Percentiles rank a stretch among this genome's conserved stretches.
Evolutionary conservation across 2,797 vertebrate species (phyloP).

Genomic region (Hypotaenidia okinawae): DNA sequence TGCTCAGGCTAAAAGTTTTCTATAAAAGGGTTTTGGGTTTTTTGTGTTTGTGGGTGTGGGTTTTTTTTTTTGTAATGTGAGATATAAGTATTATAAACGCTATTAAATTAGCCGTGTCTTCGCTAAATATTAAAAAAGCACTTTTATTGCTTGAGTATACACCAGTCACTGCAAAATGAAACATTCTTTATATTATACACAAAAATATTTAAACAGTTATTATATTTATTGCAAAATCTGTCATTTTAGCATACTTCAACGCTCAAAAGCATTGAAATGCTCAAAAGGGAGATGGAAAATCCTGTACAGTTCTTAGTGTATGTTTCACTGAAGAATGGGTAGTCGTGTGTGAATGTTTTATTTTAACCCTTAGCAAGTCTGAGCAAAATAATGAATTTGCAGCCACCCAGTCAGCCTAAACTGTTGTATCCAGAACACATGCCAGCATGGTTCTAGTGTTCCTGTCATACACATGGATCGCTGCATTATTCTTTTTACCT

Average conservation of each 20-base stretch:
- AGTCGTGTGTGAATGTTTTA: conserved; percentile 40
- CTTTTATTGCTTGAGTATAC: conserved; percentile 34
- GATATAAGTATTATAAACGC: background rate
- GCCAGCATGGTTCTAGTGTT: background rate
- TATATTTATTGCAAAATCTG: conserved; percentile 60
- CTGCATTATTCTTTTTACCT: background rate
- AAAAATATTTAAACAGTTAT: conserved; percentile 50
- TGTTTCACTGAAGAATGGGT: conserved; percentile 33
- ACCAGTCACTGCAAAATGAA: conserved; percentile 47
- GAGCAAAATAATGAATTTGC: background rate
- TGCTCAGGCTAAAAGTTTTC: background rate
- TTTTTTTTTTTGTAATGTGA: background rate
- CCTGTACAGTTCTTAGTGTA: conserved; percentile 25
- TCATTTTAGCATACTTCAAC: conserved; percentile 52
- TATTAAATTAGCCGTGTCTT: conserved; percentile 49
- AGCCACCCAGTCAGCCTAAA: background rate
- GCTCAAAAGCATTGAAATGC: conserved; percentile 40
- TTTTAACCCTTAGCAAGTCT: conserved; percentile 29
- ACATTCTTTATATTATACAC: conserved; percentile 43
- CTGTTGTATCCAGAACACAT: background rate
- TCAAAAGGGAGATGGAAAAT: conserved; percentile 36
- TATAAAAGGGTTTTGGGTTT: background rate
- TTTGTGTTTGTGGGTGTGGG: background rate
- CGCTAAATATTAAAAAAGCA: conserved; percentile 30
- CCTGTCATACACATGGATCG: background rate